A percentile compares a stretch with the other conserved stretches of the same genome.
Evolutionary conservation across 2,113 vertebrate species (phyloP).

Genomic region (Lophius piscatorius): DNA sequence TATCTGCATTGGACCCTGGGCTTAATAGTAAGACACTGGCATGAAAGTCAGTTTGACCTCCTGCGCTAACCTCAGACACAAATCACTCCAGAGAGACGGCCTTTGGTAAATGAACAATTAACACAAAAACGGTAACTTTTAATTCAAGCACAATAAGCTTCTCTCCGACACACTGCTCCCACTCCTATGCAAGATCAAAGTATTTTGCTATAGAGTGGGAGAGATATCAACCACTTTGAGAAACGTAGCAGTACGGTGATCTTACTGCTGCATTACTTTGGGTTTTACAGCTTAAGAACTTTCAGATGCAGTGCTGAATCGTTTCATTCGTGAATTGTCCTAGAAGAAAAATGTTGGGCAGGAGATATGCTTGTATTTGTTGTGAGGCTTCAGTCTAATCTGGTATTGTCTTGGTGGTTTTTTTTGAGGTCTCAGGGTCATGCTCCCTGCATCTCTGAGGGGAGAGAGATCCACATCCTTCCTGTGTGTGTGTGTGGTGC

Average conservation of each 20-base stretch:
- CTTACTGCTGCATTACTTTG: not conserved
- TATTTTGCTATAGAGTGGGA: not conserved
- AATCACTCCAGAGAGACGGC: conserved; percentile 46
- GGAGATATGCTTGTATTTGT: conserved; percentile 37
- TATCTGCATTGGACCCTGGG: conserved; percentile 66
- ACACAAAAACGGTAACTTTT: conserved; percentile 49
- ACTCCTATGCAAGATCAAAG: conserved; percentile 29
- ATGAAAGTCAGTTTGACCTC: conserved; percentile 70
- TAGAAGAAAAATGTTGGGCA: conserved; percentile 39
- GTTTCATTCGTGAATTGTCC: too few species aligned
- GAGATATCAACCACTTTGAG: not conserved
- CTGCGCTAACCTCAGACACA: conserved; percentile 57
- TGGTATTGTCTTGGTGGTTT: conserved; percentile 45
- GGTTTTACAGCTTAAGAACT: conserved; percentile 15
- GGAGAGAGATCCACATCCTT: conserved; percentile 76
- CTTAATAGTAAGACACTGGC: conserved; percentile 26
- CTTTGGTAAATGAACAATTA: conserved; percentile 52
- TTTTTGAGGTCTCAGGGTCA: conserved; percentile 65
- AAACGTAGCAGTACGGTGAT: conserved; percentile 14
- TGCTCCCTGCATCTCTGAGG: conserved; percentile 66
- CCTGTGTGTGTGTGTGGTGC: conserved; percentile 44
- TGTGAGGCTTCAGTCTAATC: conserved; percentile 42
- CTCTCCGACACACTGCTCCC: not conserved
- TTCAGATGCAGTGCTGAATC: conserved; percentile 10
- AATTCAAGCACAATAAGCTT: conserved; percentile 35